phyloP scores from a whole-genome alignment of 2,888 invertebrate genomes.

The Microctonus brassicae region DNA sequence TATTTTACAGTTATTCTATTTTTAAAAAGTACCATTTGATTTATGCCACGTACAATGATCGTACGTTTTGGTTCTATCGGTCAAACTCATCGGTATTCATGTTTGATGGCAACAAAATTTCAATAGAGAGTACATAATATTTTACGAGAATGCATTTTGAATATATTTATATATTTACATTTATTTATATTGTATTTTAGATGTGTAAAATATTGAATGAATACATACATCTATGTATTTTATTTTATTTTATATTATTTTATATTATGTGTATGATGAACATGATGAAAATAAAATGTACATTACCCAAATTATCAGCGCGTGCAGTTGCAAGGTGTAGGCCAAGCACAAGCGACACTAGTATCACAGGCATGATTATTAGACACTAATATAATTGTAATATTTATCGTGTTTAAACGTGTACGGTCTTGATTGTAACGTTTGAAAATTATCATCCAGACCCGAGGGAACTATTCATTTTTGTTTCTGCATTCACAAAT shows the following conservation, averaged over 20 bases:
- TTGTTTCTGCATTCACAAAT: constrained; percentile 14
- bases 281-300: neutral
- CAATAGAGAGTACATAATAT: constrained; percentile 16
- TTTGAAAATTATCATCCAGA: constrained; percentile 43
- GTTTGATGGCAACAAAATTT: constrained; percentile 4
- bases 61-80: neutral
- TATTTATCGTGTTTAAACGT: constrained; percentile 30
- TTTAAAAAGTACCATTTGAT: neutral
- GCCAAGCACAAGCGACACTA: constrained; percentile 46
- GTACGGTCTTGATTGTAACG: constrained; percentile 18
- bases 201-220: neutral
- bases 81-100: constrained; percentile 14
- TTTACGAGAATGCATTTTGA: neutral
- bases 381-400: constrained; percentile 17
- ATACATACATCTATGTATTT: too few species aligned
- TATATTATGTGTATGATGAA: neutral
- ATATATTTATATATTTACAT: neutral
- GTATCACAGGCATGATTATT: constrained; percentile 47
- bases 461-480: constrained; percentile 46
- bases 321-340: constrained; percentile 44
- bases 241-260: constrained; percentile 2
- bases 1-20: neutral
- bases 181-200: neutral
- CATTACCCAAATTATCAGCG: constrained; percentile 60
- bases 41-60: constrained; percentile 13